phyloP scores from a whole-genome alignment of 2,797 vertebrate species.

The Sebastes nivosus region DNA sequence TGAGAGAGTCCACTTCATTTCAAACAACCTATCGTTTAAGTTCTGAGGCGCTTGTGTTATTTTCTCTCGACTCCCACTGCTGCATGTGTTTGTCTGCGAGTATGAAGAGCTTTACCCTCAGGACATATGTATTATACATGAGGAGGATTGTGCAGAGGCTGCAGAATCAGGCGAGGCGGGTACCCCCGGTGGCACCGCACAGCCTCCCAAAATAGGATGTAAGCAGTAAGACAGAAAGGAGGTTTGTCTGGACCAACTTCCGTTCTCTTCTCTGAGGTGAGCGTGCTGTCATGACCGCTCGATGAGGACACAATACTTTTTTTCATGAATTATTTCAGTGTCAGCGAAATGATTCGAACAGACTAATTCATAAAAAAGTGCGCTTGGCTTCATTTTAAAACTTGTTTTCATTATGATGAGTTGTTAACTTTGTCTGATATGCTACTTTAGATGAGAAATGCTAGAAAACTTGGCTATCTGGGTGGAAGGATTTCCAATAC shows the following conservation, averaged over 20 bases:
- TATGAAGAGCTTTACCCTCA: slow-evolving; percentile 53
- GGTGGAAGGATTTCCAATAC: not conserved
- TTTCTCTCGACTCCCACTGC: slow-evolving; percentile 29
- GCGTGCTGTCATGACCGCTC: not conserved
- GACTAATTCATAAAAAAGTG: not conserved
- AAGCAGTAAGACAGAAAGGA: slow-evolving; percentile 11
- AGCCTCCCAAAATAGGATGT: slow-evolving; percentile 46
- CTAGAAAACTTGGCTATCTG: not conserved
- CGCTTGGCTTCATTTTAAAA: not conserved
- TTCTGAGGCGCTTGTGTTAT: slow-evolving; percentile 28
- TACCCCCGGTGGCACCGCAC: slow-evolving; percentile 27
- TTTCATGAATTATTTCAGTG: not conserved
- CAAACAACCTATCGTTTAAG: slow-evolving; percentile 36
- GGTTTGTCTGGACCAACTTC: slow-evolving; percentile 15
- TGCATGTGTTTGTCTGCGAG: slow-evolving; percentile 51
- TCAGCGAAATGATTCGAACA: not conserved
- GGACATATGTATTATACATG: slow-evolving; percentile 75
- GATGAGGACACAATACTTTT: not conserved
- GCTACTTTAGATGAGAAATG: not conserved
- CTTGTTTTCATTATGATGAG: not conserved
- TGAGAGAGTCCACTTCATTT: slow-evolving; percentile 6
- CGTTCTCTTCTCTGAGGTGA: slow-evolving; percentile 4
- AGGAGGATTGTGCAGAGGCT: slow-evolving; percentile 63
- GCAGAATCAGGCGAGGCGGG: slow-evolving; percentile 47
- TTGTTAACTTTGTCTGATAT: not conserved